A percentile compares a stretch with the other conserved stretches of the same genome.
Conservation (phyloP, 2,113 vertebrate genomes). For the Planiliza haematocheilus region DNA sequence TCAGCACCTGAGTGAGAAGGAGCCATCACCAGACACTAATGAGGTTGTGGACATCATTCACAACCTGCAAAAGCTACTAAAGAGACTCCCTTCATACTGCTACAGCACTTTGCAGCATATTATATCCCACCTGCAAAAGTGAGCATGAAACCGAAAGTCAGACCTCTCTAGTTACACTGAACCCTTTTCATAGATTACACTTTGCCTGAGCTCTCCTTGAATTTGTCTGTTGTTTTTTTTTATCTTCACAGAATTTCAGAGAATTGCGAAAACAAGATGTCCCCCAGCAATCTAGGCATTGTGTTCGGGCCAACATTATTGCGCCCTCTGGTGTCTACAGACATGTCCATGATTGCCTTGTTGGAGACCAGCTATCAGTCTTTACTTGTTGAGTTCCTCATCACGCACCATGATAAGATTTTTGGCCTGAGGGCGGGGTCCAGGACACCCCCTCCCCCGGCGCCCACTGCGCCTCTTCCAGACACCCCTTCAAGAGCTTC, state of each 20-base stretch:
- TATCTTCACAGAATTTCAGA: slow-evolving; percentile 86
- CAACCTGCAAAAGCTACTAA: slow-evolving; percentile 83
- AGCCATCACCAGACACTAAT: slow-evolving; percentile 54
- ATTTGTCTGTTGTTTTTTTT: slow-evolving; percentile 2
- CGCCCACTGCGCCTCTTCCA: slow-evolving; percentile 57
- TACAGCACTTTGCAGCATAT: slow-evolving; percentile 90
- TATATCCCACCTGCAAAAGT: slow-evolving; percentile 90
- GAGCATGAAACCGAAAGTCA: slow-evolving; percentile 21
- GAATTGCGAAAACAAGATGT: slow-evolving; percentile 93
- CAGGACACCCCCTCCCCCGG: slow-evolving; percentile 68
- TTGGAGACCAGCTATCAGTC: slow-evolving; percentile 91
- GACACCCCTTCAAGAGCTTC: slow-evolving; percentile 61
- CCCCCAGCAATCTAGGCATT: slow-evolving; percentile 92
- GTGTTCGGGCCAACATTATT: slow-evolving; percentile 93
- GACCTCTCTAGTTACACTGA: not conserved
- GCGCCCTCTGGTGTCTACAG: slow-evolving; percentile 80
- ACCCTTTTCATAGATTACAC: not conserved
- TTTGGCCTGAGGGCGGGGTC: slow-evolving; percentile 81
- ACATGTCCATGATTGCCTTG: slow-evolving; percentile 85
- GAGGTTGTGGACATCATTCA: slow-evolving; percentile 66
- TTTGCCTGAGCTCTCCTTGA: not conserved
- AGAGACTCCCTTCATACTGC: slow-evolving; percentile 85
- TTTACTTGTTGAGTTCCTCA: slow-evolving; percentile 90
- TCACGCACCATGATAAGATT: slow-evolving; percentile 84
- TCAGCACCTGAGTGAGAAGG: slow-evolving; percentile 77